Evolutionary conservation across 2,113 vertebrate species (phyloP).

Genomic region (Ctenodactylus gundi): DNA sequence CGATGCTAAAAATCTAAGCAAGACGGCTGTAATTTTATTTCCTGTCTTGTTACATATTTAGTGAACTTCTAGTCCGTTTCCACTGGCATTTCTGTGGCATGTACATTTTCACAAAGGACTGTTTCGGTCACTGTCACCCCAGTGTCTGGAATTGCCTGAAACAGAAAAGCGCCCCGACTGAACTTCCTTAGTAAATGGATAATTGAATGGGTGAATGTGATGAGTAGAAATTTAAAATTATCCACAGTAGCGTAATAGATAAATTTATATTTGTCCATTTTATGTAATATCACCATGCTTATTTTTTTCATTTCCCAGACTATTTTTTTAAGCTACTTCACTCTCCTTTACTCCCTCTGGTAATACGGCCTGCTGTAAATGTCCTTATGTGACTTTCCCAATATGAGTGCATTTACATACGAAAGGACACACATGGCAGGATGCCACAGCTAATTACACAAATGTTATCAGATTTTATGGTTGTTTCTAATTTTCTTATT

Average conservation of each 20-base stretch:
- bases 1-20: not conserved
- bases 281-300: rapidly evolving
- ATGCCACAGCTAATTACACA: too few relatives aligned
- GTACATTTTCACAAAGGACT: not conserved
- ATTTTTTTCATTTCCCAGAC: not conserved
- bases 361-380: too few relatives aligned
- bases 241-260: too few relatives aligned
- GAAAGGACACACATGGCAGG: rapidly evolving
- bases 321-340: not conserved
- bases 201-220: not conserved
- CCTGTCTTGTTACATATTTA: too few relatives aligned
- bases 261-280: too few relatives aligned
- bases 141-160: not conserved
- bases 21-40: not conserved
- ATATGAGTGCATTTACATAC: rapidly evolving
- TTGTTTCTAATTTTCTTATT: not conserved
- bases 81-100: too few relatives aligned
- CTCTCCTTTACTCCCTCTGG: not conserved
- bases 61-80: too few relatives aligned
- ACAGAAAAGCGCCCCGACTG: not conserved
- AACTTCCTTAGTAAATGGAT: not conserved
- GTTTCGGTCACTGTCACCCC: not conserved
- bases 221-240: not conserved
- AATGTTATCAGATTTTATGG: too few relatives aligned
- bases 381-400: not conserved